Base-by-base conservation (phyloP, 1,140 invertebrate species). In the Protaetia brevitarsis region DNA sequence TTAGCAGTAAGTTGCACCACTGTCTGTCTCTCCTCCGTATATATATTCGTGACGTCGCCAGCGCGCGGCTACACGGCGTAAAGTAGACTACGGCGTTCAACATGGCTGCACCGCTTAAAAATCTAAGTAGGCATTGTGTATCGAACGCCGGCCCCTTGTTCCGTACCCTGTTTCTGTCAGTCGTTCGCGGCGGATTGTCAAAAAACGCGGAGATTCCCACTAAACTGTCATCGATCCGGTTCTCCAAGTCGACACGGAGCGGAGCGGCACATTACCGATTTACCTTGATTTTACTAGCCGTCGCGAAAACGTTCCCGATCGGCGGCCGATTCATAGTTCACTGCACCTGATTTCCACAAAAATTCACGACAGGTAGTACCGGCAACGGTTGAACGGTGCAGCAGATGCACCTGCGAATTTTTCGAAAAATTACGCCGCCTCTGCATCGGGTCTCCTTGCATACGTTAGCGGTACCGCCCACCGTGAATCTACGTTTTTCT, bases 1-100 rank as follows among this genome's bases (percentile, higher is more conserved):
- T 95, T 82, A 93, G 90, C 86, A 94, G 93, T 95, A 90, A 94
- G 93, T 95, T 68, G 64, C 41, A 30, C 19, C 37, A 51, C 36
- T 37, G 51, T 23, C 41, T n/a, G n/a, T n/a, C n/a, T n/a, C n/a
- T n/a, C n/a, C n/a, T 51, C 63, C 31, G 60, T 63, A 56, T 51
- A n/a, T n/a, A n/a, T n/a, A 61, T 66, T 56, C 66, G 65, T 74
- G 68, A 73, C 71, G 72, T 76, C 71, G 70, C 63, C 64, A 59
- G 60, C 70, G 66, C 65, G 66, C 71, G 69, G 63, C 65, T 62
- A 58, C 64, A 45, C 66, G 16, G 57, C 29, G 57, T 16, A 11
- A 31, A 59, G 57, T 59, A 59, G 57, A 31, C 57, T 59, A n/a
- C n/a, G 65, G 69, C 45, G 64, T 66, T 65, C 65, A 69, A 69